Evolutionary conservation across 2,113 vertebrate species (phyloP), one percentile per base, ranked within the genome.

Genomic region (Zeus faber): DNA sequence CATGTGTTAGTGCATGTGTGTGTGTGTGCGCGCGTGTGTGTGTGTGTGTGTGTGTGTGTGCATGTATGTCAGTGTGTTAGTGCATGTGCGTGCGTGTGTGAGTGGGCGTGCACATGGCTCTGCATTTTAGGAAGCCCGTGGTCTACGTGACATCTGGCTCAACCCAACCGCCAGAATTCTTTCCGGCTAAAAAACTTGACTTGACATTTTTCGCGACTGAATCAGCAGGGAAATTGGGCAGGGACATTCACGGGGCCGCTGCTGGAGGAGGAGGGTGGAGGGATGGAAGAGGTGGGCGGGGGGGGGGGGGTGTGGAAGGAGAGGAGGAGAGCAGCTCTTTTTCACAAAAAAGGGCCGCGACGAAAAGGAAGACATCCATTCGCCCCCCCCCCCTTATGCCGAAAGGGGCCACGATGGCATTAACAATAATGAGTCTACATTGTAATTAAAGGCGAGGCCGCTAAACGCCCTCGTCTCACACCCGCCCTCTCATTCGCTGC

Each of bases 401-500:
- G 73, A 67, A 3, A 7, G 70, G 62, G 71, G 23, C 65, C 74
- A 62, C 46, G 31, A 53, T 69, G 68, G 64, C 72, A 80, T 82
- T 72, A 76, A 81, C 79, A n/a, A 76, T 85, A 88, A 85, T 83
- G 82, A 85, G 82, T 83, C 80, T 84, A 85, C 77, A 76, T 81
- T 74, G 70, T 85, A 88, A 85, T 88, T 85, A 87, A 85, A 81
- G 67, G 65, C 81, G 74, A n/a, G 67, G 67, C 65, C 60, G 68
- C 76, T 76, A 72, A 84, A 77, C 75, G 79, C 76, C n/a, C 16
- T 18, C 39, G 17, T 58, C 45, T 48, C 43, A 4, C 11, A 14
- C 6, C 18, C 41, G 16, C 18, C 20, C 41, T 44, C 44, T 21
- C 10, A 31, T 49, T 59, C n/a, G n/a, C n/a, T n/a, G n/a, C n/a